These are phyloP conservation scores for Scolopax rusticola DNA, from an alignment of 2,797 vertebrate genomes.

Conservation along the genomic window DNA sequence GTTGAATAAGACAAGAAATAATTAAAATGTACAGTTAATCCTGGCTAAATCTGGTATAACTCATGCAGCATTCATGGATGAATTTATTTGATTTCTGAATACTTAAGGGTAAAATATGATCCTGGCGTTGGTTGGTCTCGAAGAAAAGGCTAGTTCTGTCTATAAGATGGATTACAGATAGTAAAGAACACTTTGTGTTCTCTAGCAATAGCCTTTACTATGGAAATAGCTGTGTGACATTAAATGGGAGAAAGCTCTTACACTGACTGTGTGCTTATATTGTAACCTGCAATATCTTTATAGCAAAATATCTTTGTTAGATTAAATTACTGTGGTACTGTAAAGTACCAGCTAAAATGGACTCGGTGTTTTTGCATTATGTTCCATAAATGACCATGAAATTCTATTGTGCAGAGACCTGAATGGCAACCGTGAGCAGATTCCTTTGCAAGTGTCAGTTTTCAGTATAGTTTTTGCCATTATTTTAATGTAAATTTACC, in stretches of 20 bases:
- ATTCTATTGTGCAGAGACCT: neutral
- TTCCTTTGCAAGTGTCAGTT: neutral
- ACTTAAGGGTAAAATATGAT: neutral
- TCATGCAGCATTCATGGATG: neutral
- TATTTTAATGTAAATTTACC: neutral
- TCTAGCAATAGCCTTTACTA: neutral
- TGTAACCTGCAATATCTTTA: neutral
- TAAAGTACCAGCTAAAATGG: neutral
- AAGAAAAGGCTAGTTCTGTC: neutral
- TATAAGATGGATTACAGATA: neutral
- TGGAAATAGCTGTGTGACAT: neutral
- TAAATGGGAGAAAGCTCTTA: neutral
- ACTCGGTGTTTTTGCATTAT: neutral
- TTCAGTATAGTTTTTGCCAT: neutral
- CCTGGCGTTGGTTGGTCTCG: neutral
- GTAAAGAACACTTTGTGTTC: neutral
- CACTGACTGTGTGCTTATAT: neutral
- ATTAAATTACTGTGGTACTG: neutral
- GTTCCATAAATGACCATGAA: neutral
- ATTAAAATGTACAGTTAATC: neutral
- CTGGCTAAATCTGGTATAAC: neutral
- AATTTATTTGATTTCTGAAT: neutral
- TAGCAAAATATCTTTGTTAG: neutral
- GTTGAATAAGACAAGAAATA: neutral
- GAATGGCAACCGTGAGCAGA: accelerated